These are phyloP conservation scores for Trachelus tabidus DNA, from an alignment of 2,888 invertebrate species.

Conservation along the genomic window DNA sequence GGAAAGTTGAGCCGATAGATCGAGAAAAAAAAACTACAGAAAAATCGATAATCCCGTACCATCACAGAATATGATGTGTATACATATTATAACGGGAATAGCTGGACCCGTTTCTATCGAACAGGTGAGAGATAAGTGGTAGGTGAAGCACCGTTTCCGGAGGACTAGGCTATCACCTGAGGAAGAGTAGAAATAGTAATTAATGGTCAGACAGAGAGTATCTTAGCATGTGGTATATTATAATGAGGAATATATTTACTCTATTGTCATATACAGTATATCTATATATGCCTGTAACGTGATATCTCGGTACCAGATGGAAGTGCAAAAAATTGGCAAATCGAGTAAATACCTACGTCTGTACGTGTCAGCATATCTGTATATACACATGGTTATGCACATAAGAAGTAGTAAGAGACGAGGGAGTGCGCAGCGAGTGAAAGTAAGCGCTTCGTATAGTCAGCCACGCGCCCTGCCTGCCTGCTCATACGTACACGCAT, in stretches of 20 bases:
- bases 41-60: not conserved
- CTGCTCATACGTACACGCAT: constrained; percentile 27
- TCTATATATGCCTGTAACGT: not conserved
- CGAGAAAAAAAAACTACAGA: not conserved
- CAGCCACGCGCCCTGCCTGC: constrained; percentile 52
- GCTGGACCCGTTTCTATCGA: not conserved
- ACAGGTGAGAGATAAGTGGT: not conserved
- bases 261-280: not conserved
- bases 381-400: not conserved
- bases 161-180: not conserved
- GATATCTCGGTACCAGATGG: not conserved
- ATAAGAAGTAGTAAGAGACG: constrained; percentile 10
- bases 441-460: constrained; percentile 46
- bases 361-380: not conserved
- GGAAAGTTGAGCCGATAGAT: not conserved
- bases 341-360: not conserved
- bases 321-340: not conserved
- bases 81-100: not conserved
- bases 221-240: not conserved
- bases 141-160: not conserved
- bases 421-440: constrained; percentile 44
- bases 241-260: not conserved
- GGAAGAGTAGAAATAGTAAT: not conserved
- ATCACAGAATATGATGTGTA: not conserved
- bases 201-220: not conserved